Evolutionary conservation across 2,113 vertebrate species (phyloP).

Genomic region (Copsychus sechellarum): DNA sequence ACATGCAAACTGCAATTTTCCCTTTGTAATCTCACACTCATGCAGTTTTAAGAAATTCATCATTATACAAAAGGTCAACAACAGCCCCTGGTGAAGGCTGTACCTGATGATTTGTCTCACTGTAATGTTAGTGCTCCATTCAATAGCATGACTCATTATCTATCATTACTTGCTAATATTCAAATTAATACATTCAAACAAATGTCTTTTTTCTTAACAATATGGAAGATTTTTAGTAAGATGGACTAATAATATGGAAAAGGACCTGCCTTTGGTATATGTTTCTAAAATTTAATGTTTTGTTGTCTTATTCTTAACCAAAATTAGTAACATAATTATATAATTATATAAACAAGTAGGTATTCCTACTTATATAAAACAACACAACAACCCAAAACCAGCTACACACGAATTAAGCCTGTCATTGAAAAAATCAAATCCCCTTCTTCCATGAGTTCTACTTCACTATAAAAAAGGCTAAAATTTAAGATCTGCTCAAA

Average conservation of each 20-base stretch:
- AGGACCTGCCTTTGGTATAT: not conserved
- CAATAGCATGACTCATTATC: not conserved
- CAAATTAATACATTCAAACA: not conserved
- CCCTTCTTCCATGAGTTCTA: not conserved
- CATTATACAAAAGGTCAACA: conserved; percentile 24
- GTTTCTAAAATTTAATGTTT: not conserved
- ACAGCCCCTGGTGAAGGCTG: not conserved
- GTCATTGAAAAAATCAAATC: not conserved
- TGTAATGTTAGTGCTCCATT: not conserved
- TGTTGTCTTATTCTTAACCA: not conserved
- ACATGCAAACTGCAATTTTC: not conserved
- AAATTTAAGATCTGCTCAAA: not conserved
- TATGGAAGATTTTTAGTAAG: not conserved
- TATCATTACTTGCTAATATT: not conserved
- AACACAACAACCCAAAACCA: not conserved
- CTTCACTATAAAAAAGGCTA: not conserved
- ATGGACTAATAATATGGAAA: not conserved
- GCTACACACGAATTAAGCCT: not conserved
- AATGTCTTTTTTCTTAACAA: not conserved
- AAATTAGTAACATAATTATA: not conserved
- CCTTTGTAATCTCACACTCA: not conserved
- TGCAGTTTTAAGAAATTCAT: not conserved
- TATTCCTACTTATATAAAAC: not conserved
- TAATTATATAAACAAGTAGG: no score
- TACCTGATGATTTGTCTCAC: not conserved